phyloP scores from a whole-genome alignment of 2,113 vertebrate species.

The Machaerirhynchus nigripectus region DNA sequence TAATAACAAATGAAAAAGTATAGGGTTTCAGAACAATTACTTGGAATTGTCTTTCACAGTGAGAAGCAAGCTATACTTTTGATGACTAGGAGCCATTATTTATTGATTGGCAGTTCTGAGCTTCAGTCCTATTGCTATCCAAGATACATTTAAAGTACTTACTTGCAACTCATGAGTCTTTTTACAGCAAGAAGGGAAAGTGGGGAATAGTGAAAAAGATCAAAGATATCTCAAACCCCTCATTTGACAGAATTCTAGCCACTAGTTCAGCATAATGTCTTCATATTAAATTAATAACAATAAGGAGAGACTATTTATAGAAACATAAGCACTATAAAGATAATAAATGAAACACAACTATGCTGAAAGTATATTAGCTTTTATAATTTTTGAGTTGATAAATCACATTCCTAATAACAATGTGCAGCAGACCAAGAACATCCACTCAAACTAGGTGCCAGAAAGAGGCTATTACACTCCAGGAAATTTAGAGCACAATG shows the following conservation, averaged over 20 bases:
- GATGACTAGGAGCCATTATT: neutral
- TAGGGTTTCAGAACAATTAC: neutral
- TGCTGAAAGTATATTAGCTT: neutral
- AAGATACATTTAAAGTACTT: neutral
- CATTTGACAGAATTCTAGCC: neutral
- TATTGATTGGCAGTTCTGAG: neutral
- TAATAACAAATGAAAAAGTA: neutral
- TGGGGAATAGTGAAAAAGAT: neutral
- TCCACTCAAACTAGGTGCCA: neutral
- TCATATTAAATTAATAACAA: neutral
- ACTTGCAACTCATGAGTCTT: neutral
- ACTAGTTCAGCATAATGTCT: neutral
- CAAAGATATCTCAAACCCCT: neutral
- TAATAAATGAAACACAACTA: neutral
- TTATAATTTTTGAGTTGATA: neutral
- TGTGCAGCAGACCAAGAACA: neutral
- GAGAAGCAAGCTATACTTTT: neutral
- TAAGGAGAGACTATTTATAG: neutral
- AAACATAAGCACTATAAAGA: neutral
- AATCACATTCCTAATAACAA: neutral
- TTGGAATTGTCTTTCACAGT: neutral
- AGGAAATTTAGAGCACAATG: neutral
- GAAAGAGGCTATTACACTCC: neutral
- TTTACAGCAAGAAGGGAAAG: neutral
- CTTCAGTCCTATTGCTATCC: neutral